Percentiles rank a stretch among this genome's conserved stretches.
Conservation (phyloP, 2,113 vertebrate genomes). For the Poeciliopsis prolifica region DNA sequence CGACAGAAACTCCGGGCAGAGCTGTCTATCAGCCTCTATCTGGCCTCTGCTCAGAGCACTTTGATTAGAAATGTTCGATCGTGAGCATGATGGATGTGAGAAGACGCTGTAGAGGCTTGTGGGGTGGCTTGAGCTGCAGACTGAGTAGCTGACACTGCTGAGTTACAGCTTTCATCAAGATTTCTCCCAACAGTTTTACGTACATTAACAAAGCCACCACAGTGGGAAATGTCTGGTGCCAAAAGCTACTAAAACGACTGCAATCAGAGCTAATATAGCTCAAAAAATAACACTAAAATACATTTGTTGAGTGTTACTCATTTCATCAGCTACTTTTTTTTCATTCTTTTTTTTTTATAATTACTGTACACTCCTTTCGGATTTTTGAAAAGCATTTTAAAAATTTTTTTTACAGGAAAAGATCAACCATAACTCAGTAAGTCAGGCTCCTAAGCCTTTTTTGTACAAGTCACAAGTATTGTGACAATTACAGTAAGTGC, state of each 20-base stretch:
- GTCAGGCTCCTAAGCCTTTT: too few species aligned
- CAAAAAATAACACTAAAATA: neutral
- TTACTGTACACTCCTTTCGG: neutral
- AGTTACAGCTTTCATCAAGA: slow-evolving; percentile 12
- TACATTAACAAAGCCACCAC: slow-evolving; percentile 1
- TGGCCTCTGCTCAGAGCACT: slow-evolving; percentile 36
- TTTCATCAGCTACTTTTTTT: too few species aligned
- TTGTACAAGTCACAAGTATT: neutral
- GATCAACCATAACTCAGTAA: neutral
- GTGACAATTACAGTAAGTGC: too few species aligned
- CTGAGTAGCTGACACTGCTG: slow-evolving; percentile 38
- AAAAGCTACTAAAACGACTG: neutral
- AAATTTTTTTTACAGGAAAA: neutral
- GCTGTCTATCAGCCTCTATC: slow-evolving; percentile 56
- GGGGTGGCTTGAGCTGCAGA: slow-evolving; percentile 36
- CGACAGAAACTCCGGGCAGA: slow-evolving; percentile 47
- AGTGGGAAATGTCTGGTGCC: neutral
- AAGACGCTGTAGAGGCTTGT: slow-evolving; percentile 44
- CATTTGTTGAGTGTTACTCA: too few species aligned
- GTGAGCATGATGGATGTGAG: slow-evolving; percentile 64
- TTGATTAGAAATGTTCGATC: slow-evolving; percentile 55
- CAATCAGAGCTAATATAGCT: neutral
- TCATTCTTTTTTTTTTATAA: too few species aligned
- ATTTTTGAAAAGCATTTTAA: neutral
- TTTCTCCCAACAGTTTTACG: slow-evolving; percentile 20